Base-by-base conservation (phyloP, 2,797 vertebrate genomes). In the Hafferia zeledoni region DNA sequence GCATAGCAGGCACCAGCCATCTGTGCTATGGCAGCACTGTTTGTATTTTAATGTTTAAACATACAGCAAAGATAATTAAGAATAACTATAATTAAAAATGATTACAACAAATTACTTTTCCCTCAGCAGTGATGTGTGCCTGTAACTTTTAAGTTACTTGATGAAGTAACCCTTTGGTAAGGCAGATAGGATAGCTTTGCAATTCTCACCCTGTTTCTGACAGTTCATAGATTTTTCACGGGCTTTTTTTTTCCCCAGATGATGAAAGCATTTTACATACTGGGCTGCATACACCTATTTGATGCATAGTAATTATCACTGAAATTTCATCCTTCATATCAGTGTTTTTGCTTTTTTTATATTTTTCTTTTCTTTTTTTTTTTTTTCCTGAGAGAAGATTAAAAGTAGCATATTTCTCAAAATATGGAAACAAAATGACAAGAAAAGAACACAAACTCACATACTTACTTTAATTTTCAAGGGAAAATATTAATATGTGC, bases 81-180 rank as follows among this genome's bases (percentile, higher is more conserved):
- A 98, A 98, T 98, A 98, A 97, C 98, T 98, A 98, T 98, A 98
- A 98, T 98, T 98, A 98, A 98, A 98, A 98, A 98, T 98, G 97
- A 98, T 98, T 98, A 97, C 95, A 97, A 98, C 97, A 98, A 98
- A 98, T 98, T 98, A 97, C 97, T 97, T 98, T 98, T 97, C 96
- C 96, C 95, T 97, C 97, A 97, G 96, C 94, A 95, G 96, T 96
- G 96, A 96, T 97, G 93, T 96, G 93, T 95, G 97, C 69, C 89
- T 97, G 92, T 95, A 98, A 97, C 97, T 98, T 97, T 70, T 41
- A 97, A 97, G 97, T 97, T 97, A 92, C 75, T 97, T 95, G 94
- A 95, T 94, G 84, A 95, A 97, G 94, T 94, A 97, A 97, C 93
- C 92, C 97, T 97, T 96, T 95, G 94, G 91, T 85, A 87, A 94